Conservation (phyloP, 2,113 vertebrate species). For the Engystomops pustulosus region DNA sequence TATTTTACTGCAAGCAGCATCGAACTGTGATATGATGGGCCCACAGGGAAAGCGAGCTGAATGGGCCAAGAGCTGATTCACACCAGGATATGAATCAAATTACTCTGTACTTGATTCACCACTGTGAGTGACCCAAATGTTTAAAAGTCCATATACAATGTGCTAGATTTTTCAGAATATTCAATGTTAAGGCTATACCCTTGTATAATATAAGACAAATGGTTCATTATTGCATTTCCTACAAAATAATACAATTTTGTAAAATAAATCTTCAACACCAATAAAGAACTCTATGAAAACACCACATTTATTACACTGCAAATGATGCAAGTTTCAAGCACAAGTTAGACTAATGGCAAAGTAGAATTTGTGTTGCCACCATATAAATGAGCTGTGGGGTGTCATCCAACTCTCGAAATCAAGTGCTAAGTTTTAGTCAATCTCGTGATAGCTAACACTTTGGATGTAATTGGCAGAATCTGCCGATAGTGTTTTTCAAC, state of each 20-base stretch:
- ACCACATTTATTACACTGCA: neutral
- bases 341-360: neutral
- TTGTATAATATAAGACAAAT: neutral
- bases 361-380: too few species aligned
- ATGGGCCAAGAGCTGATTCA: constrained; percentile 34
- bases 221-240: neutral
- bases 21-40: constrained; percentile 24
- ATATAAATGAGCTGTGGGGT: too few species aligned
- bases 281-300: neutral
- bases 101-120: neutral
- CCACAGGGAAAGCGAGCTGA: constrained; percentile 19
- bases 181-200: neutral
- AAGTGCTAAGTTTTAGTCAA: too few species aligned
- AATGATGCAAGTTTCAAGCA: neutral
- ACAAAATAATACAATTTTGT: neutral
- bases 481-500: too few species aligned
- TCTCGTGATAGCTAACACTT: too few species aligned
- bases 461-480: too few species aligned
- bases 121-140: neutral
- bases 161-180: neutral
- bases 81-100: constrained; percentile 27
- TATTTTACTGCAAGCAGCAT: constrained; percentile 37
- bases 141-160: neutral
- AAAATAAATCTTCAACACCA: too few species aligned
- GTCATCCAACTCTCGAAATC: too few species aligned